Evolutionary conservation across 2,113 vertebrate species (phyloP).

Genomic region (Heterocephalus glaber): DNA sequence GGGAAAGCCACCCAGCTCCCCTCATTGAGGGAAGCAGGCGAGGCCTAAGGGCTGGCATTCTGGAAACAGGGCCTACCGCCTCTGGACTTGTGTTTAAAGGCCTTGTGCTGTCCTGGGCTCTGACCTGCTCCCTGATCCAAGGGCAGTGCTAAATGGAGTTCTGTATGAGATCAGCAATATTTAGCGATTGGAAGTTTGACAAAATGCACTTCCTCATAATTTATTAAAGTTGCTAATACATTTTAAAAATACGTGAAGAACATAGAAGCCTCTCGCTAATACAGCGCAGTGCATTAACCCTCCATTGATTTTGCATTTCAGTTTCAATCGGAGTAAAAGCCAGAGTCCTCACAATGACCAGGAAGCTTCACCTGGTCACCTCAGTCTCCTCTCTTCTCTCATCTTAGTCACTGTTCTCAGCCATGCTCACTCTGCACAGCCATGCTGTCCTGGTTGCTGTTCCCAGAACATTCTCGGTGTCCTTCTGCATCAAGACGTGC

Average conservation of each 20-base stretch:
- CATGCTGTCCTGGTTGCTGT: neutral
- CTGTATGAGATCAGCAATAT: constrained; percentile 77
- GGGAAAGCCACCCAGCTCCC: neutral
- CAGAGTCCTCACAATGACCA: neutral
- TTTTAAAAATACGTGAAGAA: constrained; percentile 69
- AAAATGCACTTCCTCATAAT: constrained; percentile 82
- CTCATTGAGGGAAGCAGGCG: neutral
- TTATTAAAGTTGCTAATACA: constrained; percentile 81
- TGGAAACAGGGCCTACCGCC: neutral
- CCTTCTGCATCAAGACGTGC: neutral
- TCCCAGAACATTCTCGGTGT: neutral
- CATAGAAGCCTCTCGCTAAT: constrained; percentile 58
- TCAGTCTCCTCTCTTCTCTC: neutral
- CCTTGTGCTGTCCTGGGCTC: neutral
- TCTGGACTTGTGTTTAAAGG: neutral
- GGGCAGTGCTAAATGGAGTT: constrained; percentile 71
- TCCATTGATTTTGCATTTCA: constrained; percentile 68
- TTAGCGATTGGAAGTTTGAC: constrained; percentile 71
- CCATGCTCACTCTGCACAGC: neutral
- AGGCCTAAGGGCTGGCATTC: neutral
- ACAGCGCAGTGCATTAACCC: constrained; percentile 69
- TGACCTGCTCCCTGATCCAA: constrained; percentile 11
- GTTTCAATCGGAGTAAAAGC: constrained; percentile 53
- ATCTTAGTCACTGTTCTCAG: neutral
- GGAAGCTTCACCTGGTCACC: neutral